phyloP scores from a whole-genome alignment of 2,113 vertebrate species.

The Lagopus muta region DNA sequence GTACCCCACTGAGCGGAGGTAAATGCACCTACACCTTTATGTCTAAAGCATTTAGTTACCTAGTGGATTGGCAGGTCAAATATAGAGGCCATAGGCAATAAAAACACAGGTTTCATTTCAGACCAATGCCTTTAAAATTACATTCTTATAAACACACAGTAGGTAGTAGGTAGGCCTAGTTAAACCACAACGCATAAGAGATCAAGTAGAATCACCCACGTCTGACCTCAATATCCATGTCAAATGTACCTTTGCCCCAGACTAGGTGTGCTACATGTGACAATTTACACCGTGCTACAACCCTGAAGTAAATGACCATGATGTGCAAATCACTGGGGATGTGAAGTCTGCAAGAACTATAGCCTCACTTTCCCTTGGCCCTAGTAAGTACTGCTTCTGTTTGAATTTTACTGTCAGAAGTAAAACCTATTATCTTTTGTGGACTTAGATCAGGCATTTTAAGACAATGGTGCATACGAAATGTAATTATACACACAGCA shows the following conservation, averaged over 20 bases:
- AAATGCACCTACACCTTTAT: background rate
- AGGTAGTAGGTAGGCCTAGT: background rate
- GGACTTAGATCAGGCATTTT: background rate
- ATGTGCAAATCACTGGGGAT: background rate
- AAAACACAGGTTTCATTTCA: background rate
- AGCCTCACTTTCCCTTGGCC: background rate
- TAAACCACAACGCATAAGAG: background rate
- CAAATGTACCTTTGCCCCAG: background rate
- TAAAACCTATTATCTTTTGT: background rate
- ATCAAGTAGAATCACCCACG: background rate
- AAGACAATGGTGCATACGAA: background rate
- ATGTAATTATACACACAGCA: background rate
- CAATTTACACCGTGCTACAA: background rate
- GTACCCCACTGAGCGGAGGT: background rate
- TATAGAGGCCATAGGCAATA: background rate
- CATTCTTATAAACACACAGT: background rate
- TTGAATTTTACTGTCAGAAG: background rate
- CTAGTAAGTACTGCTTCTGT: background rate
- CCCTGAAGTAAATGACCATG: background rate
- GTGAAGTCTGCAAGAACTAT: background rate
- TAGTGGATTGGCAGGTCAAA: background rate
- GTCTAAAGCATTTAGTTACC: background rate
- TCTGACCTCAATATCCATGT: background rate
- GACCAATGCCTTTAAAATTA: background rate
- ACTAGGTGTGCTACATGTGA: accelerated